Evolutionary conservation across 2,797 vertebrate species (phyloP).

Genomic region (Halcyon smyrnensis): DNA sequence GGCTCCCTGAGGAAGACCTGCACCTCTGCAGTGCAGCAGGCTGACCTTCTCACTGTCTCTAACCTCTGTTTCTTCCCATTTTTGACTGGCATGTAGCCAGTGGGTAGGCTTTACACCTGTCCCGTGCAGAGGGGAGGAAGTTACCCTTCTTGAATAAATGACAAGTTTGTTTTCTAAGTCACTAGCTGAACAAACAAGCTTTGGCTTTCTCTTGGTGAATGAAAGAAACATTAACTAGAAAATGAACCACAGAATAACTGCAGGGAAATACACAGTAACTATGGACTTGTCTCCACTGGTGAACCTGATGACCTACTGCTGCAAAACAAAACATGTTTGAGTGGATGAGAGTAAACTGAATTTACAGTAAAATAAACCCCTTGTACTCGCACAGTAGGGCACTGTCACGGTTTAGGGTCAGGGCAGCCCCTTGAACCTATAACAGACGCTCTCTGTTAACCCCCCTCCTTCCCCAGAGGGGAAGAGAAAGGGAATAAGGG

Average conservation of each 20-base stretch:
- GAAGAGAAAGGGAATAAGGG: no score
- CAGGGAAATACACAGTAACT: neutral
- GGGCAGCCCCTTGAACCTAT: no score
- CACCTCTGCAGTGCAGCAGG: neutral
- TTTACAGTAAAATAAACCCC: neutral
- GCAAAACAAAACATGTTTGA: neutral
- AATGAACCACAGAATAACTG: neutral
- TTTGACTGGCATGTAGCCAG: neutral
- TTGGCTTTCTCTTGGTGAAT: neutral
- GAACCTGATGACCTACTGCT: neutral
- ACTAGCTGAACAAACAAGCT: neutral
- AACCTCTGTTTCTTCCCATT: neutral
- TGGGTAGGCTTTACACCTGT: neutral
- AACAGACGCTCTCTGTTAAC: no score
- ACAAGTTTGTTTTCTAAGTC: neutral
- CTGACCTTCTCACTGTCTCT: neutral
- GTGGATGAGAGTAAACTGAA: neutral
- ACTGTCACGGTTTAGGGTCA: no score
- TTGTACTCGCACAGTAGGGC: neutral
- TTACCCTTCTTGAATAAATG: neutral
- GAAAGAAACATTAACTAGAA: neutral
- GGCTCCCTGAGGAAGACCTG: neutral
- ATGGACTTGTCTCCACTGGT: neutral
- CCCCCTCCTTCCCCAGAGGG: no score
- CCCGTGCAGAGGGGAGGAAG: neutral